Conservation (phyloP, 2,888 invertebrate species). For the Drosophila melanosoma region DNA sequence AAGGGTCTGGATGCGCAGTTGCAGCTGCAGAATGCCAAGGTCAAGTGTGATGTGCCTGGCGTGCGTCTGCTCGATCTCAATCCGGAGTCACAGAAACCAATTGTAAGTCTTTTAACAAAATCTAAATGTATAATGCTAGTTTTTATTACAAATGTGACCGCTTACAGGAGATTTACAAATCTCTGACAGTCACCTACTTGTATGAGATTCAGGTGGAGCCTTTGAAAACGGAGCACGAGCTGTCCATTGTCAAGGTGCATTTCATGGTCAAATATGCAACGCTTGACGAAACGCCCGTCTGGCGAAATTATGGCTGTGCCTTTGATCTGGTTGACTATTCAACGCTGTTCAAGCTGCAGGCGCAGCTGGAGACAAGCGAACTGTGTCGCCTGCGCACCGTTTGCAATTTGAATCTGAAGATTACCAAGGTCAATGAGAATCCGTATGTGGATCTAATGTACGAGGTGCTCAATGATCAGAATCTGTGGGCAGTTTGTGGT, state of each 20-base stretch:
- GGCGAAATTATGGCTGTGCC: constrained; percentile 87
- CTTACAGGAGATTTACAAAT: constrained; percentile 89
- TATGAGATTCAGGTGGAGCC: constrained; percentile 92
- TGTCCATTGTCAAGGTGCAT: constrained; percentile 88
- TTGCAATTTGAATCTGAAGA: constrained; percentile 92
- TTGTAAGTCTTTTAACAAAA: constrained; percentile 85
- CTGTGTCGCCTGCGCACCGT: constrained; percentile 95
- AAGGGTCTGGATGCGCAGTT: constrained; percentile 87
- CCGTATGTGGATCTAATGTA: constrained; percentile 90
- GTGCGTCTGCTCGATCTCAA: constrained; percentile 89
- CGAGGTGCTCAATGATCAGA: constrained; percentile 96
- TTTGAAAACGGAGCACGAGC: constrained; percentile 86
- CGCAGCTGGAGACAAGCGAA: constrained; percentile 91
- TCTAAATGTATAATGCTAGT: not conserved
- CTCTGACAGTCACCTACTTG: constrained; percentile 92
- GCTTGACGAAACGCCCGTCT: constrained; percentile 73
- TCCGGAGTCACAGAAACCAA: constrained; percentile 87
- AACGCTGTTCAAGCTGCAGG: constrained; percentile 92
- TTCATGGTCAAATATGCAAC: constrained; percentile 88
- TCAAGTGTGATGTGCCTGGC: constrained; percentile 87
- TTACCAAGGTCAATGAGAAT: constrained; percentile 87
- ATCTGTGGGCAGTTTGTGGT: constrained; percentile 97
- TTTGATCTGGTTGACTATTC: constrained; percentile 93
- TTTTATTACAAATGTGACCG: not conserved
- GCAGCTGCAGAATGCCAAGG: constrained; percentile 85